Evolutionary conservation across 1,140 invertebrate species (phyloP), one percentile per base, ranked within the genome.

Genomic region (Ostrea denselamellosa): DNA sequence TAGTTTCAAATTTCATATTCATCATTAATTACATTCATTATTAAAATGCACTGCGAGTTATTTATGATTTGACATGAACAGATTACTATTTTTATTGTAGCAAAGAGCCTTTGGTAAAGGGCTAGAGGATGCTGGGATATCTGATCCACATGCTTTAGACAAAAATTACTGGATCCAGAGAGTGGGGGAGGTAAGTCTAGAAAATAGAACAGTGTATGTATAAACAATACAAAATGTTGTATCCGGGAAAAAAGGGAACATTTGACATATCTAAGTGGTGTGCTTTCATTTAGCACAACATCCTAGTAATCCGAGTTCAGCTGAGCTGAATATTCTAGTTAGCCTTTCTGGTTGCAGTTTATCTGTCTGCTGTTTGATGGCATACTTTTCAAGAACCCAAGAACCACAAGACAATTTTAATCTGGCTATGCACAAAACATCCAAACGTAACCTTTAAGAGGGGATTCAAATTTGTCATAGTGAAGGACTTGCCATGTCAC

Each of bases 141-240:
- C 89, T 10, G 93, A 94, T 68, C 92, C 94, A 9, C 90, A 92
- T n/a, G 88, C 91, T 62, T 86, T 94, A 62, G 94, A 94, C 90
- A 94, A 94, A 90, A 91, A 92, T 62, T 94, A 94, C 89, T 94
- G 94, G 94, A 94, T 94, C 84, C 92, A 94, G 85, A 89, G 93
- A 88, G 94, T 94, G 7, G 94, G 94, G 71, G 93, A 94, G 93
- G 93, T 94, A 90, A 62, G 86, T 82, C 12, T 81, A 1, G 17
- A 7, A 62, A 62, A 19, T 62, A 19, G n/a, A 7, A 62, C 17
- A 62, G 12, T 17, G 34, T 44, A 44, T 5, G 1, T 5, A 44
- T 2, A 44, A 44, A 1, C 34, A 44, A 44, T 5, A 44, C 1
- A 44, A 44, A 2, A 44, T 44, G 34, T 44, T 44, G 34, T 44